Conservation (phyloP, 2,113 vertebrate genomes). For the Trachemys scripta region DNA sequence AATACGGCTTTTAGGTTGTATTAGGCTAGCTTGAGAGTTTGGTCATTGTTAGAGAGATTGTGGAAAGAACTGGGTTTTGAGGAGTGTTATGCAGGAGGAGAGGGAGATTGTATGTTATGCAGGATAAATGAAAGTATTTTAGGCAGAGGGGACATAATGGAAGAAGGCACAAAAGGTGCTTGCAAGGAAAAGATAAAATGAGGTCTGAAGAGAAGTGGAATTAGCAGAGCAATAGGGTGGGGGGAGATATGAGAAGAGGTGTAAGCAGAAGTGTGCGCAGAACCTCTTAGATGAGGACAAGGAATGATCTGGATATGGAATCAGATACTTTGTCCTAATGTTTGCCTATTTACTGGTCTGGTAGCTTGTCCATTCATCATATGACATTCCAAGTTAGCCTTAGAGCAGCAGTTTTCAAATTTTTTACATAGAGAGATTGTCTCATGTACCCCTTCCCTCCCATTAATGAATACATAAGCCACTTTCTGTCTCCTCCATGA, state of each 20-base stretch:
- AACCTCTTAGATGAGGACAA: neutral
- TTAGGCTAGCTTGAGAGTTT: neutral
- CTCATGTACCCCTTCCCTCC: neutral
- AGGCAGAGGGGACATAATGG: neutral
- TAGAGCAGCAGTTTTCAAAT: neutral
- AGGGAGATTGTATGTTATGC: neutral
- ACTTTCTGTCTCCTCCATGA: neutral
- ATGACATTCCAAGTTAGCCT: neutral
- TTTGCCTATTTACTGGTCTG: neutral
- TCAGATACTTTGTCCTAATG: neutral
- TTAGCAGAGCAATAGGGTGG: neutral
- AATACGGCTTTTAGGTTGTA: neutral
- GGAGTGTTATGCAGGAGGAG: neutral
- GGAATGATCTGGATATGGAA: neutral
- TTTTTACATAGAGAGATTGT: neutral
- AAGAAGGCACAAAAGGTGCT: neutral
- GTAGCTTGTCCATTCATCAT: neutral
- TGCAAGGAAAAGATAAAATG: neutral
- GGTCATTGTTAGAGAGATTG: neutral
- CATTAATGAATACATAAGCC: neutral
- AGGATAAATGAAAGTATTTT: constrained; percentile 11
- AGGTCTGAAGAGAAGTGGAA: neutral
- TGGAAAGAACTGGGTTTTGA: neutral
- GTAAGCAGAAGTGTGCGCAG: neutral
- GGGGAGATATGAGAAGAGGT: neutral